Percentiles rank a stretch among this genome's conserved stretches.
These are phyloP conservation scores for Drosophila sulfurigaster DNA, from an alignment of 1,140 invertebrate species.

Conservation along the genomic window DNA sequence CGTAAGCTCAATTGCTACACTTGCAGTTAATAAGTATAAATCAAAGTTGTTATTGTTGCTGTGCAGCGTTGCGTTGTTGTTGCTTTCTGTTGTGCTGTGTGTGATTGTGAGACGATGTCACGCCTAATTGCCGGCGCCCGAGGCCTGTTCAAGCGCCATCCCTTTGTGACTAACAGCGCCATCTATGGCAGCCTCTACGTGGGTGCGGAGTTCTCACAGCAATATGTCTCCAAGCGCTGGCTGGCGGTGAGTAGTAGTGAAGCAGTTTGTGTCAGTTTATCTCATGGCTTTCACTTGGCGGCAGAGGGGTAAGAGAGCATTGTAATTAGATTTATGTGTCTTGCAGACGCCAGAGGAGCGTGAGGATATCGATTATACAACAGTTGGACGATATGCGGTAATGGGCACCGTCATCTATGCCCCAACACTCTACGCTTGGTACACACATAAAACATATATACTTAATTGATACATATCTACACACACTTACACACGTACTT, in stretches of 20 bases:
- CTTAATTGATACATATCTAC: conserved; percentile 37
- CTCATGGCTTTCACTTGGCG: neutral
- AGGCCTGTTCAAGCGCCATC: conserved; percentile 85
- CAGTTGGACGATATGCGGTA: conserved; percentile 87
- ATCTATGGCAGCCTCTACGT: conserved; percentile 92
- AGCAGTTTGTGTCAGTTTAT: neutral
- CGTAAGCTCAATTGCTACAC: conserved; percentile 24
- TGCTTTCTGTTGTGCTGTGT: conserved; percentile 13
- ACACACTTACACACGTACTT: conserved; percentile 22
- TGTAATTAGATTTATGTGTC: conserved; percentile 52
- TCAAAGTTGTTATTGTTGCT: conserved; percentile 28
- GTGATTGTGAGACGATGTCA: conserved; percentile 45
- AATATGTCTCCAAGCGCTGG: conserved; percentile 87
- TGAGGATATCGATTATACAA: conserved; percentile 86
- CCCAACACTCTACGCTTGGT: conserved; percentile 88
- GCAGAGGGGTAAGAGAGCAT: neutral
- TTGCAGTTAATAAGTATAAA: conserved; percentile 42
- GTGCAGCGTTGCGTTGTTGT: conserved; percentile 1
- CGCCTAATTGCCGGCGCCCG: conserved; percentile 55
- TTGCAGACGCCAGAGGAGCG: conserved; percentile 49
- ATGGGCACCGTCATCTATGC: conserved; percentile 88
- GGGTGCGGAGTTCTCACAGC: conserved; percentile 91
- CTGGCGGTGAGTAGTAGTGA: conserved; percentile 70
- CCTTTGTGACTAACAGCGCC: conserved; percentile 90
- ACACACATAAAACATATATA: conserved; percentile 11